A percentile compares a stretch with the other conserved stretches of the same genome.
Evolutionary conservation across 2,888 invertebrate species (phyloP).

Genomic region (Folsomia manolachei): DNA sequence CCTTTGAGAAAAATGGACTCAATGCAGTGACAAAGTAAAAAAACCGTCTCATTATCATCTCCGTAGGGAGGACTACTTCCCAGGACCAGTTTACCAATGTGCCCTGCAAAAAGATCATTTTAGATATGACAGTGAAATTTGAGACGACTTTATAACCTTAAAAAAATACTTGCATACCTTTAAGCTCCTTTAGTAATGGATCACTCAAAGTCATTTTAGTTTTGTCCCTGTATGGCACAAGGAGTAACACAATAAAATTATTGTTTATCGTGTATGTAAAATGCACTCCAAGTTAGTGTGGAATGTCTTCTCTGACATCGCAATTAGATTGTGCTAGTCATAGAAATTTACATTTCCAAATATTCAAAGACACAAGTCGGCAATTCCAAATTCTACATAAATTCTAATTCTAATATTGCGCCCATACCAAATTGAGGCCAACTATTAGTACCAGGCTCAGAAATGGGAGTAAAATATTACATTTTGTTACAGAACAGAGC

Average conservation of each 20-base stretch:
- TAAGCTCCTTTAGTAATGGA: constrained; percentile 62
- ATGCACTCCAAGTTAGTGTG: too few relatives aligned
- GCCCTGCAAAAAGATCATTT: constrained; percentile 46
- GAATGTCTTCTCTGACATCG: too few relatives aligned
- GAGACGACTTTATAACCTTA: background rate
- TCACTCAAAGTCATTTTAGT: constrained; percentile 61
- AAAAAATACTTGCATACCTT: constrained; percentile 57
- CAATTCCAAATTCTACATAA: too few relatives aligned
- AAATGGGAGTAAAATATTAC: background rate
- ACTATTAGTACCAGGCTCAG: too few relatives aligned
- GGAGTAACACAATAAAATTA: too few relatives aligned
- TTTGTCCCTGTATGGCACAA: background rate
- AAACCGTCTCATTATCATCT: constrained; percentile 58
- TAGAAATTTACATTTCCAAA: background rate
- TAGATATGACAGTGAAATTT: constrained; percentile 5
- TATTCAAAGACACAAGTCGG: too few relatives aligned
- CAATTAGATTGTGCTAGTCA: too few relatives aligned
- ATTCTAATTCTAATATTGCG: too few relatives aligned
- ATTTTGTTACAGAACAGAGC: background rate
- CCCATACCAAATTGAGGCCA: too few relatives aligned
- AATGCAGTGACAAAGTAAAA: constrained; percentile 59
- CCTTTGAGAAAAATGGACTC: constrained; percentile 63
- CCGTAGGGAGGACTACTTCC: constrained; percentile 55
- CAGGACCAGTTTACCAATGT: constrained; percentile 45
- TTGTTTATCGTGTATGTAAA: too few relatives aligned